These are phyloP conservation scores for Dromococcyx pavoninus DNA, from an alignment of 2,797 vertebrate species.

Conservation along the genomic window DNA sequence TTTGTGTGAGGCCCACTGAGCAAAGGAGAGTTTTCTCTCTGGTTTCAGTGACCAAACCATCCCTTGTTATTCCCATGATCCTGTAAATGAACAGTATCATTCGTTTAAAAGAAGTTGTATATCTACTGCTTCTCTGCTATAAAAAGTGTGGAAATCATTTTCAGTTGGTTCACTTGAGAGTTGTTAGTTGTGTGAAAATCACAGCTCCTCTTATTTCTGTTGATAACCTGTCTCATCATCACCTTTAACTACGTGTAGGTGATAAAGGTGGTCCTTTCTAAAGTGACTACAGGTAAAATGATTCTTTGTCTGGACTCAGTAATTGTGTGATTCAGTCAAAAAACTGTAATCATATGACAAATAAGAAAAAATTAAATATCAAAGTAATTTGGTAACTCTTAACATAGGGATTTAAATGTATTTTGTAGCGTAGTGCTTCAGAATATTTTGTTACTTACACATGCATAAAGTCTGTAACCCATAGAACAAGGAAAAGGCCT, in stretches of 20 bases:
- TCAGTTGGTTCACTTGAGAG: background rate
- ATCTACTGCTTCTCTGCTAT: background rate
- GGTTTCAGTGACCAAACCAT: background rate
- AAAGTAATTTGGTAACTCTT: background rate
- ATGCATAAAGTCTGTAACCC: background rate
- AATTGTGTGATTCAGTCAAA: background rate
- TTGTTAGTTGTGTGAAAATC: background rate
- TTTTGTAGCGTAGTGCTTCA: constrained; percentile 24
- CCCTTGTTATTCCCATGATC: background rate
- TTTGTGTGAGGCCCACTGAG: background rate
- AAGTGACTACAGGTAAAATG: background rate
- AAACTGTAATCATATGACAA: background rate
- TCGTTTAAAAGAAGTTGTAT: background rate
- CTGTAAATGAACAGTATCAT: rapidly evolving
- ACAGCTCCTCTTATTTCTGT: background rate
- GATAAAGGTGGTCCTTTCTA: background rate
- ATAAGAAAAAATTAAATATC: background rate
- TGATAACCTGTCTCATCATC: background rate
- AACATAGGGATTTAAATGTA: background rate
- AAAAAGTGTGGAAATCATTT: background rate
- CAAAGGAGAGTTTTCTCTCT: background rate
- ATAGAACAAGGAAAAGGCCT: constrained; percentile 38
- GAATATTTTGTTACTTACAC: background rate
- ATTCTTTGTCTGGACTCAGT: background rate
- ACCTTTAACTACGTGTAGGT: background rate